These are phyloP conservation scores for Smithornis capensis DNA, from an alignment of 2,113 vertebrate species.

Conservation along the genomic window DNA sequence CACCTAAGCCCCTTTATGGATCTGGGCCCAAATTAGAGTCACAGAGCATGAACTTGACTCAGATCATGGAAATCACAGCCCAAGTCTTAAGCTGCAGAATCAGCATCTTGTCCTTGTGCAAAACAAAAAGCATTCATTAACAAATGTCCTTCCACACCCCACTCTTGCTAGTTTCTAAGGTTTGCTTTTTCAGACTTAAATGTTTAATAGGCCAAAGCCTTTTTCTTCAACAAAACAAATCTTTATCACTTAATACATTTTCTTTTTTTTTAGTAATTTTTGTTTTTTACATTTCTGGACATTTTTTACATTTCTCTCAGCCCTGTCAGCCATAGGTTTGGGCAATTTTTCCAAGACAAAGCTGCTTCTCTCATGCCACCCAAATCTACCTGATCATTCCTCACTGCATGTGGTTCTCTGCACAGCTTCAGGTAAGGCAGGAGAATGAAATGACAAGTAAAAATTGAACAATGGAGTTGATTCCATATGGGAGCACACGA, in stretches of 20 bases:
- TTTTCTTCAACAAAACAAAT: neutral
- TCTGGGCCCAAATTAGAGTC: neutral
- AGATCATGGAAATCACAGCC: neutral
- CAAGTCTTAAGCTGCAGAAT: neutral
- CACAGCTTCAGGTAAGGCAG: neutral
- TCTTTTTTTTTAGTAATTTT: neutral
- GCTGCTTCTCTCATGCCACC: neutral
- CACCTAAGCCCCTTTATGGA: constrained; percentile 5
- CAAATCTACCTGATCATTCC: neutral
- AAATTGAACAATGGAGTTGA: neutral
- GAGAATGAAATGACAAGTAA: neutral
- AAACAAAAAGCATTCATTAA: neutral
- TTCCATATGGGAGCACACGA: neutral
- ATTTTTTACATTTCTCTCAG: neutral
- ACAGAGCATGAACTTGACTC: neutral
- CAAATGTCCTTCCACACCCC: neutral
- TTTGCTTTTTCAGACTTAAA: neutral
- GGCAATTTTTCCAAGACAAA: neutral
- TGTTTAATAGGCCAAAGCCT: neutral
- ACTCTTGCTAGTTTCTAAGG: neutral
- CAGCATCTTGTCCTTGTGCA: neutral
- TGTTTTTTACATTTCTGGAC: neutral
- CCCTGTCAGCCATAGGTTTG: neutral
- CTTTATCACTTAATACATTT: neutral
- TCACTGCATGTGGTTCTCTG: neutral